These are phyloP conservation scores for Aricia agestis DNA, from an alignment of 1,140 invertebrate genomes.

Conservation along the genomic window DNA sequence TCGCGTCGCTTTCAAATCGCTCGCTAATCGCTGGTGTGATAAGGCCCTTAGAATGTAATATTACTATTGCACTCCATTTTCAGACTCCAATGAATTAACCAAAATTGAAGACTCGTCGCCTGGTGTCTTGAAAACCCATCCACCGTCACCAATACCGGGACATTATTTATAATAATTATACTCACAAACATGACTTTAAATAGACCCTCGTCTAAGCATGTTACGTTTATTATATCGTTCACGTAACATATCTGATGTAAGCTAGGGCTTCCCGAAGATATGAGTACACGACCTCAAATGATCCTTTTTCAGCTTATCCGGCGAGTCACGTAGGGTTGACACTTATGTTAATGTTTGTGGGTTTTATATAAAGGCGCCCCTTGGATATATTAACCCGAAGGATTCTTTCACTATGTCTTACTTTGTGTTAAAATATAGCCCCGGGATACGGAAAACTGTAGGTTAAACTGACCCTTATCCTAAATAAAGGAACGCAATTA, in stretches of 20 bases:
- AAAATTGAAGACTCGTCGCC: too few relatives aligned
- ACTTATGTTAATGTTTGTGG: constrained; percentile 19
- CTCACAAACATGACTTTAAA: background rate
- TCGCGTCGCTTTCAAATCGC: too few relatives aligned
- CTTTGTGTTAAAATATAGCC: background rate
- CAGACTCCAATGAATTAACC: too few relatives aligned
- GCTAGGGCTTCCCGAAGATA: constrained; percentile 14
- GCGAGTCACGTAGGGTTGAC: constrained; percentile 18
- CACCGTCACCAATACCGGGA: too few relatives aligned
- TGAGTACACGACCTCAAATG: constrained; percentile 5
- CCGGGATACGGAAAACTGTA: too few relatives aligned
- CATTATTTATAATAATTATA: background rate
- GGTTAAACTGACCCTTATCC: too few relatives aligned
- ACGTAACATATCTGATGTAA: constrained; percentile 17
- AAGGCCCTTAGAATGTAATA: too few relatives aligned
- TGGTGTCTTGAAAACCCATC: too few relatives aligned
- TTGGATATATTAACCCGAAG: constrained; percentile 6
- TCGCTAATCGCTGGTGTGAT: too few relatives aligned
- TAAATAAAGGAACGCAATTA: too few relatives aligned
- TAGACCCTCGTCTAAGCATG: background rate
- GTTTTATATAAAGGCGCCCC: background rate
- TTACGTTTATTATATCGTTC: background rate
- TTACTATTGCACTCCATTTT: too few relatives aligned
- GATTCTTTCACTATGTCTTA: background rate
- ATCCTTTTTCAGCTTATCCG: constrained; percentile 11